Evolutionary conservation across 1,140 invertebrate genomes (phyloP).

Genomic region (Ceratosolen solmsi): DNA sequence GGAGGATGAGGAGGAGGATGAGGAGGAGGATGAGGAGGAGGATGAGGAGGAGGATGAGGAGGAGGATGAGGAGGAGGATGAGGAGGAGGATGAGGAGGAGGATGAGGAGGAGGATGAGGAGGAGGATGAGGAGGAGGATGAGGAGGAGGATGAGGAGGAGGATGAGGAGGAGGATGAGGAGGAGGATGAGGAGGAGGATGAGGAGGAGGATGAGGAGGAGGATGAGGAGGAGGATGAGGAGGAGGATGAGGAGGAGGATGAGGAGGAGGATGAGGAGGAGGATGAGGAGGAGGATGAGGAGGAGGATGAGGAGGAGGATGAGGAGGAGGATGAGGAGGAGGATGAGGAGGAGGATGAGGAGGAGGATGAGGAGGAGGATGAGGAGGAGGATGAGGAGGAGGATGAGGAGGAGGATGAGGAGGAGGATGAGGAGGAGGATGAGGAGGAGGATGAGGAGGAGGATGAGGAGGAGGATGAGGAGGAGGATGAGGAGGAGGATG

Average conservation of each 20-base stretch:
- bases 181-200: background rate
- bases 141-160: constrained; percentile 8
- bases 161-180: constrained; percentile 10
- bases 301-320: background rate
- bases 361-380: background rate
- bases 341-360: background rate
- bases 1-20: background rate
- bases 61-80: background rate
- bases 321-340: constrained; percentile 10
- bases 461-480: background rate
- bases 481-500: background rate
- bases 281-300: constrained; percentile 10
- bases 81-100: constrained; percentile 10
- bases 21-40: constrained; percentile 23
- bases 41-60: constrained; percentile 18
- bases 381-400: constrained; percentile 8
- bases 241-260: background rate
- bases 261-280: constrained; percentile 8
- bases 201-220: constrained; percentile 10
- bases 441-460: constrained; percentile 10
- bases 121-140: background rate
- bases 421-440: background rate
- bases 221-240: background rate
- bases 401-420: constrained; percentile 10
- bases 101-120: background rate